Evolutionary conservation across 1,140 invertebrate species (phyloP), one percentile per base, ranked within the genome.

Genomic region (Panonychus citri): DNA sequence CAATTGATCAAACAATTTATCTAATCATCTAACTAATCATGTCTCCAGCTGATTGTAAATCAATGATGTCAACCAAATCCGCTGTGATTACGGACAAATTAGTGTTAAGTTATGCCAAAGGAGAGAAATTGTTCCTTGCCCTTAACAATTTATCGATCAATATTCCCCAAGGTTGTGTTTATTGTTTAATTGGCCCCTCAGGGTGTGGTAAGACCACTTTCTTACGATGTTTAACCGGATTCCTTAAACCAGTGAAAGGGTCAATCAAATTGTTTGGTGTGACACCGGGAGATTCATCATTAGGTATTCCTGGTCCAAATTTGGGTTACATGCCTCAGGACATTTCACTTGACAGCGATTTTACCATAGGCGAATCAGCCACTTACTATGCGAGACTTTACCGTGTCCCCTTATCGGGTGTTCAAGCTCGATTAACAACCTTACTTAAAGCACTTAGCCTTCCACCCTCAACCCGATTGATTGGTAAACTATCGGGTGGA

Each of bases 341-440:
- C 69, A 85, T 90, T 25, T 88, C 89, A 0, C 71, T 95, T 0
- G 93, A 89, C 67, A 83, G 83, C 1, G 86, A 94, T 69, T 90
- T 95, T 69, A 85, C 86, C 0, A 94, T 94, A 59, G 76, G 78
- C 55, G 90, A 96, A 67, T 93, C 87, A 0, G 81, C 94, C 78
- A 78, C 83, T 73, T 95, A 91, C 66, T 95, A 93, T 69, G 89
- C 89, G 19, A 84, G 85, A 77, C 83, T 95, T 63, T 86, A 89
- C 66, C 82, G 84, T 54, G 89, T 94, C 85, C 74, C 46, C n/a
- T 12, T 26, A 10, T 37, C 39, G 15, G 3, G 27, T 4, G 26
- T 64, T 19, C 13, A 54, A 25, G 79, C 83, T 58, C 77, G 86
- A 62, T 76, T 86, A 58, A 76, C 81, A 57, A 94, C 94, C 70